A percentile compares a stretch with the other conserved stretches of the same genome.
Evolutionary conservation across 2,888 invertebrate species (phyloP).

Genomic region (Stenotaenia linearis): DNA sequence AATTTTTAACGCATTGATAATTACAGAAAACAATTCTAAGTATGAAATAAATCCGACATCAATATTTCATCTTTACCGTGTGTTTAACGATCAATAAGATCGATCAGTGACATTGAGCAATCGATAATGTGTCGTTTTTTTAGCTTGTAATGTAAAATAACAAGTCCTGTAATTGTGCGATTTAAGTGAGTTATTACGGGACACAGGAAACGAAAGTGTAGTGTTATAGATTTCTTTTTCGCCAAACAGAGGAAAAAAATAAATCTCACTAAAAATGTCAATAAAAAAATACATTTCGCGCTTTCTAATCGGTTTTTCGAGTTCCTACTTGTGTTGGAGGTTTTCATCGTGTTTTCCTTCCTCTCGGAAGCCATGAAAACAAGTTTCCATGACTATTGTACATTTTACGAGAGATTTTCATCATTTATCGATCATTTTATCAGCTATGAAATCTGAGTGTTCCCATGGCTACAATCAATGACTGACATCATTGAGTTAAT

Average conservation of each 20-base stretch:
- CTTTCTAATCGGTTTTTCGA: too few relatives aligned
- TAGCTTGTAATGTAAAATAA: too few relatives aligned
- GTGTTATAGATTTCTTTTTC: too few relatives aligned
- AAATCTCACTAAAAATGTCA: background rate
- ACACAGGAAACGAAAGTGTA: too few relatives aligned
- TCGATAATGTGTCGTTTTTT: too few relatives aligned
- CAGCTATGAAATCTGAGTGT: background rate
- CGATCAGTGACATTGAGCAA: too few relatives aligned
- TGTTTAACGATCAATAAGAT: background rate
- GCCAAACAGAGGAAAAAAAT: too few relatives aligned
- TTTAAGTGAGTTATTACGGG: too few relatives aligned
- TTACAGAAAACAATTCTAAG: too few relatives aligned
- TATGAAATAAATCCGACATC: too few relatives aligned
- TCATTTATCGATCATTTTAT: background rate
- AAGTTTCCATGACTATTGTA: background rate
- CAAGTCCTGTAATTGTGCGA: too few relatives aligned
- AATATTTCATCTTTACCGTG: background rate
- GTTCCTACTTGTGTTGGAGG: background rate
- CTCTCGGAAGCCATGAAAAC: background rate
- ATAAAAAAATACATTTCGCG: background rate
- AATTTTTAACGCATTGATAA: too few relatives aligned
- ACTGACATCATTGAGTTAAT: background rate
- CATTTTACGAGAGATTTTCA: background rate
- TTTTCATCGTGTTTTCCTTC: background rate
- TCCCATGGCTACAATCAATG: background rate